Evolutionary conservation across 2,797 vertebrate species (phyloP).

Genomic region (Protonibea diacanthus): DNA sequence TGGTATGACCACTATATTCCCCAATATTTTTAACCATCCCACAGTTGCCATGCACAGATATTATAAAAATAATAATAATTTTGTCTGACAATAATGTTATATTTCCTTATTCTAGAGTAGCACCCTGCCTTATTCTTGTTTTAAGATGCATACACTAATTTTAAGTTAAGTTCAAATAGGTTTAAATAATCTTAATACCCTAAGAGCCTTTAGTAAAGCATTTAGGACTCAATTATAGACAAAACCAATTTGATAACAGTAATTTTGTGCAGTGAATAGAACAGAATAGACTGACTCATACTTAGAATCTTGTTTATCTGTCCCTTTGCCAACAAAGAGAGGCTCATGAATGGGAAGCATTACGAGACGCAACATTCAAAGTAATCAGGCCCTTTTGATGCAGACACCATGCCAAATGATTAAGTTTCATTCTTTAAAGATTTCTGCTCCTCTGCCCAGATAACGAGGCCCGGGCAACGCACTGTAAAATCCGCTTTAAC

Average conservation of each 20-base stretch:
- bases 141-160: neutral
- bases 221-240: slow-evolving; percentile 44
- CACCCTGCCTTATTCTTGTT: neutral
- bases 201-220: slow-evolving; percentile 19
- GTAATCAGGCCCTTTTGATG: slow-evolving; percentile 72
- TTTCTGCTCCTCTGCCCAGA: slow-evolving; percentile 53
- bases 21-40: no score
- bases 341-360: slow-evolving; percentile 44
- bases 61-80: no score
- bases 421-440: slow-evolving; percentile 57
- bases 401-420: slow-evolving; percentile 61
- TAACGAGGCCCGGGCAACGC: slow-evolving; percentile 45
- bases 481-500: slow-evolving; percentile 46
- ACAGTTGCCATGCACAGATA: no score
- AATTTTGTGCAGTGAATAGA: slow-evolving; percentile 40
- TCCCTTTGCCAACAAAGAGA: slow-evolving; percentile 32
- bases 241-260: slow-evolving; percentile 34
- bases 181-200: slow-evolving; percentile 4
- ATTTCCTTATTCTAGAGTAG: neutral
- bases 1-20: no score
- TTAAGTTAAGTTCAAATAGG: slow-evolving; percentile 21
- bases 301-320: slow-evolving; percentile 35
- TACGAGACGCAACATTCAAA: slow-evolving; percentile 50
- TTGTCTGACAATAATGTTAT: no score
- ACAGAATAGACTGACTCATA: slow-evolving; percentile 37